Base-by-base conservation (phyloP, 2,797 vertebrate species). In the Gymnopithys bicolor region DNA sequence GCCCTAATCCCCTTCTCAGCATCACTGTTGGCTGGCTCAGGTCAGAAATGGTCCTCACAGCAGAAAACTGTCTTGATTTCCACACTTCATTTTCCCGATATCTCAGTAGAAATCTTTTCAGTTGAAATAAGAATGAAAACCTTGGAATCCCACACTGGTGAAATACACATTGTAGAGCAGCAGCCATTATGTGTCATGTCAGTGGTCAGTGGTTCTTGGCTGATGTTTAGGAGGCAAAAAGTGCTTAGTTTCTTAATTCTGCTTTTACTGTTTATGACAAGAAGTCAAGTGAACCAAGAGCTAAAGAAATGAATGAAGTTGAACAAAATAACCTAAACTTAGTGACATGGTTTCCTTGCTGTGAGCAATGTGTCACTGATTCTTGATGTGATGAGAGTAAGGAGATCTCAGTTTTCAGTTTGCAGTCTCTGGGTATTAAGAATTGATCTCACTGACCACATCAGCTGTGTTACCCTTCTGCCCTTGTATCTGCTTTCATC, bases 301-400 rank as follows among this genome's bases (percentile, higher is more conserved):
- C 59, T 84, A 18, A 89, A 80, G 71, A 80, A 89, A 10, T 91
- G 70, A 89, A 94, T 84, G n/a, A 89, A 83, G 28, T 45, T 94
- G 87, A 82, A 75, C 33, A 87, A 90, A 87, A 70, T 51, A 89
- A 89, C 64, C 35, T 80, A 30, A n/a, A 85, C 78, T 78, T 60
- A 87, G 35, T 58, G 70, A 37, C 24, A 18, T 70, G 0, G 17
- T 70, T 84, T 89, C 77, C 9, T 91, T 84, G 49, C 74, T 78
- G 32, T 87, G 23, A 86, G 70, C 74, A 68, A 58, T 63, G 7
- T 51, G 9, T 28, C 56, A 28, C 11, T 82, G 77, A 39, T 78
- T 48, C 32, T 10, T 30, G 37, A 43, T 67, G 24, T 52, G 58
- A 45, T 68, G 25, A 64, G 43, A 21, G 4, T 39, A 37, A 45